phyloP scores from a whole-genome alignment of 2,888 invertebrate species.

The Zonitis immaculata region DNA sequence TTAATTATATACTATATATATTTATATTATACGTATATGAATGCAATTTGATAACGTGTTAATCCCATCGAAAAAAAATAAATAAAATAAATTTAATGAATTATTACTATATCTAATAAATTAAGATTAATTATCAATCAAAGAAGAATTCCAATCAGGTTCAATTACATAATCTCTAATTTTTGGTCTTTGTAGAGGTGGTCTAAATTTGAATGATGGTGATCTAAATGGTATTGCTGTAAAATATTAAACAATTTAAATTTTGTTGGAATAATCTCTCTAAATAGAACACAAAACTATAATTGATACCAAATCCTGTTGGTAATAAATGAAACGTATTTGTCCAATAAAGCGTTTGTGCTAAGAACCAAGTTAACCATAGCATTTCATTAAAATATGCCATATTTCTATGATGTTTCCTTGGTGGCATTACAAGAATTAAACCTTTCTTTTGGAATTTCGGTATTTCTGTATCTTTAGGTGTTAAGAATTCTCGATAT shows the following conservation, averaged over 20 bases:
- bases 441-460: not conserved
- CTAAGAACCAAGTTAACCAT: slow-evolving; percentile 32
- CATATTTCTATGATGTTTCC: not conserved
- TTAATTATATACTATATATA: no score
- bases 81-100: no score
- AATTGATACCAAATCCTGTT: slow-evolving; percentile 32
- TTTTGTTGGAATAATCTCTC: no score
- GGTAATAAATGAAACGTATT: slow-evolving; percentile 37
- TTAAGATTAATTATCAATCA: no score
- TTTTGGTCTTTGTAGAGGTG: slow-evolving; percentile 36
- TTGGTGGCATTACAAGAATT: not conserved
- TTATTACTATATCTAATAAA: no score
- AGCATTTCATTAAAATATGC: slow-evolving; percentile 28
- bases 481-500: not conserved
- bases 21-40: no score
- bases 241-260: slow-evolving; percentile 14
- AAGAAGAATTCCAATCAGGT: slow-evolving; percentile 44
- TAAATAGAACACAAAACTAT: no score
- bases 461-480: no score
- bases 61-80: no score
- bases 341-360: slow-evolving; percentile 38
- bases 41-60: no score
- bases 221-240: slow-evolving; percentile 34
- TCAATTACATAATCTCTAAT: slow-evolving; percentile 44
- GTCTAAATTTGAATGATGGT: slow-evolving; percentile 38